Evolutionary conservation across 2,888 invertebrate genomes (phyloP).

Genomic region (Netelia melanura): DNA sequence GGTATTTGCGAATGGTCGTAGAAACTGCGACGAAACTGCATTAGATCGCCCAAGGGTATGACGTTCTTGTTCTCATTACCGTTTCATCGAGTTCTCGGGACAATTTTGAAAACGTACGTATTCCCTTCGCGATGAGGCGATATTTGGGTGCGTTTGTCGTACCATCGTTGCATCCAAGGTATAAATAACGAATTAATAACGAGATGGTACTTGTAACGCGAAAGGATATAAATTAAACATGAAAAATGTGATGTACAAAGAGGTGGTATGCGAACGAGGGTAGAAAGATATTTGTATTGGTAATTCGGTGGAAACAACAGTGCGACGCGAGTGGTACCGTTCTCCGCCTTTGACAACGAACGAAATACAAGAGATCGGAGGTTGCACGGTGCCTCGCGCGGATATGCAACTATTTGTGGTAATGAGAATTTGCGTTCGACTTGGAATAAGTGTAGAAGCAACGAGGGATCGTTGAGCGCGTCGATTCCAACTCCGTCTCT

Average conservation of each 20-base stretch:
- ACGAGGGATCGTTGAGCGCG: neutral
- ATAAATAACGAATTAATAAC: no score
- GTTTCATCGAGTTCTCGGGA: neutral
- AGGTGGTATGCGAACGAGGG: neutral
- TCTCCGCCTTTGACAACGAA: neutral
- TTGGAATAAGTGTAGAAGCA: neutral
- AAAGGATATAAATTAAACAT: neutral
- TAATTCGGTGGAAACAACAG: neutral
- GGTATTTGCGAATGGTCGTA: neutral
- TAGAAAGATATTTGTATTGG: neutral
- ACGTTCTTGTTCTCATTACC: neutral
- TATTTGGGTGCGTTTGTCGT: no score
- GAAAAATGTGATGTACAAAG: neutral
- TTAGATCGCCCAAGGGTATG: neutral
- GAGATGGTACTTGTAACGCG: neutral
- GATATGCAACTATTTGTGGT: neutral
- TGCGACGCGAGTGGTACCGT: neutral
- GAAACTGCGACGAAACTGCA: neutral
- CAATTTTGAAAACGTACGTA: no score
- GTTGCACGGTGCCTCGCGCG: neutral
- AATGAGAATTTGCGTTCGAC: constrained; percentile 6
- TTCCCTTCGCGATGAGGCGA: no score
- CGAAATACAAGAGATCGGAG: neutral
- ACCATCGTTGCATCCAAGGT: no score
- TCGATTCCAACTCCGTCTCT: neutral